Percentiles rank a stretch among this genome's conserved stretches.
Evolutionary conservation across 2,113 vertebrate species (phyloP).

Genomic region (Odocoileus virginianus): DNA sequence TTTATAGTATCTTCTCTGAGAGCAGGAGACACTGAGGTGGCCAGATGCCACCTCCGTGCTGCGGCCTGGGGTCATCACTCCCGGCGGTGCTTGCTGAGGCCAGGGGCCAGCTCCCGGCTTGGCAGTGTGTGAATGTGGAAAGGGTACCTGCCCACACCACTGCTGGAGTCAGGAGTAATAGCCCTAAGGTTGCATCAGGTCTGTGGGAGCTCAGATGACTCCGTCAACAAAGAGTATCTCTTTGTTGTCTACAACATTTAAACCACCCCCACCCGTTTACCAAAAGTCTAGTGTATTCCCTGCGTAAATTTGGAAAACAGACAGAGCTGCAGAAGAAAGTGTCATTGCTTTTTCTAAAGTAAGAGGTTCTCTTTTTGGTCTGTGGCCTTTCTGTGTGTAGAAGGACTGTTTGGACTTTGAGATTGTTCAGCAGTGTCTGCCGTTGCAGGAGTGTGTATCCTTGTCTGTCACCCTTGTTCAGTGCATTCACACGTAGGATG

Average conservation of each 20-base stretch:
- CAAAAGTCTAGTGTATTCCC: not conserved
- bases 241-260: not conserved
- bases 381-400: not conserved
- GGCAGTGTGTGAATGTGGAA: not conserved
- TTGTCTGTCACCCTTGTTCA: fast-evolving
- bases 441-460: fast-evolving
- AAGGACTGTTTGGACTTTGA: not conserved
- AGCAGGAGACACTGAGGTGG: too few species aligned
- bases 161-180: not conserved
- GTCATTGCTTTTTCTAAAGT: not conserved
- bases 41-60: not conserved
- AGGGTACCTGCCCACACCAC: not conserved
- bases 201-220: not conserved
- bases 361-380: not conserved
- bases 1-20: not conserved
- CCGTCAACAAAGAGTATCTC: not conserved
- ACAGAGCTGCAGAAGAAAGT: not conserved
- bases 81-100: not conserved
- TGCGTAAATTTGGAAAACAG: not conserved
- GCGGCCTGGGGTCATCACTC: not conserved
- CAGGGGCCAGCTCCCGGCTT: not conserved
- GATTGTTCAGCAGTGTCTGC: too few species aligned
- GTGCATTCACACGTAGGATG: fast-evolving
- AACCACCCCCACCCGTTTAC: not conserved
- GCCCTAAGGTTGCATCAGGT: fast-evolving